These are phyloP conservation scores for Leptobrachium ailaonicum DNA, from an alignment of 2,113 vertebrate species.

Conservation along the genomic window DNA sequence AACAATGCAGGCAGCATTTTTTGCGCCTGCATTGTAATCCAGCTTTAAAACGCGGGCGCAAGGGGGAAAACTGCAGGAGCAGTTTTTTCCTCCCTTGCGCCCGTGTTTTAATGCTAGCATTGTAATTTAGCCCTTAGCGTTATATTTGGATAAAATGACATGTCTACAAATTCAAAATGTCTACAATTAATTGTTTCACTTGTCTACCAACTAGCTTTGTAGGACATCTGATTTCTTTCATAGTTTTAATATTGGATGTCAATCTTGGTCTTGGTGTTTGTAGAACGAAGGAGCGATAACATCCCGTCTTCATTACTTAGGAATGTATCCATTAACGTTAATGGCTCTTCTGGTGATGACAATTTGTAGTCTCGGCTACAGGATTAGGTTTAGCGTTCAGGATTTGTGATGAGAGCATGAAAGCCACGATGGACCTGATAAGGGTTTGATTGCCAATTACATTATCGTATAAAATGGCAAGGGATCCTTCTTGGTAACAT, in stretches of 20 bases:
- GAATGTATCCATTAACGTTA: slow-evolving; percentile 39
- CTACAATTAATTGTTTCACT: slow-evolving; percentile 16
- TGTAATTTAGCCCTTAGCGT: too few species aligned
- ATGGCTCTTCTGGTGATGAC: slow-evolving; percentile 17
- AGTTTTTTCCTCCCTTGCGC: too few species aligned
- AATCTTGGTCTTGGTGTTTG: slow-evolving; percentile 28
- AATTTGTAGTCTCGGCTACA: slow-evolving; percentile 7
- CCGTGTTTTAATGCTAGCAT: too few species aligned
- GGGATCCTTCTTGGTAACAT: neutral
- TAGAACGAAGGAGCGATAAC: slow-evolving; percentile 36
- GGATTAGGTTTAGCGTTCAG: slow-evolving; percentile 37
- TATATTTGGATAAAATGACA: too few species aligned
- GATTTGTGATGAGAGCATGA: slow-evolving; percentile 44
- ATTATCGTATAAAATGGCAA: slow-evolving; percentile 3
- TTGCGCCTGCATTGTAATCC: too few species aligned
- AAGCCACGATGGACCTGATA: slow-evolving; percentile 29
- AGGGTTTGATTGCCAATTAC: neutral
- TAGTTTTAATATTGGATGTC: slow-evolving; percentile 23
- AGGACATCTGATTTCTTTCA: slow-evolving; percentile 31
- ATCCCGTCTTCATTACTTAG: slow-evolving; percentile 28
- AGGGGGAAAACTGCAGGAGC: too few species aligned
- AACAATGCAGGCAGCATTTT: too few species aligned
- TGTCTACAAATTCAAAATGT: too few species aligned
- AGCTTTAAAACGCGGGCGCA: too few species aligned
- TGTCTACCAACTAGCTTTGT: slow-evolving; percentile 4